phyloP scores from a whole-genome alignment of 2,888 invertebrate species.

The Andrena chrysosceles region DNA sequence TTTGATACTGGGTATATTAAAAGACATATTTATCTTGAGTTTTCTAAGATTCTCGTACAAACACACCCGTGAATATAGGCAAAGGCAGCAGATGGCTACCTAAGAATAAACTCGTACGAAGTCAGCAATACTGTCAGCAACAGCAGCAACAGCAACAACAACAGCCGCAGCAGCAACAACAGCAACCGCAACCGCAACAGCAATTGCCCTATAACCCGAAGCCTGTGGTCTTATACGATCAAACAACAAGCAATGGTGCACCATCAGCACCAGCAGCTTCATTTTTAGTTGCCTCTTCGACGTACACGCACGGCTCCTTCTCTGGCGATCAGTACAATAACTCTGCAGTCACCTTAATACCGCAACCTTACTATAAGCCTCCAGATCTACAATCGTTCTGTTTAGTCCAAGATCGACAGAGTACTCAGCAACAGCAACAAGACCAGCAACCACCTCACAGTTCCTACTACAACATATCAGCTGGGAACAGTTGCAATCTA shows the following conservation, averaged over 20 bases:
- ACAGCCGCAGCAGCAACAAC: constrained; percentile 49
- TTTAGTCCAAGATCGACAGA: constrained; percentile 74
- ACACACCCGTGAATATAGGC: constrained; percentile 52
- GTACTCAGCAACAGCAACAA: constrained; percentile 70
- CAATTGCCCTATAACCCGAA: constrained; percentile 75
- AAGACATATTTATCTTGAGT: constrained; percentile 2
- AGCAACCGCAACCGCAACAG: constrained; percentile 42
- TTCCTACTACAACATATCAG: constrained; percentile 76
- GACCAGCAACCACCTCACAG: constrained; percentile 68
- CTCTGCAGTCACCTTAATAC: constrained; percentile 72
- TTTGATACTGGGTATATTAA: neutral
- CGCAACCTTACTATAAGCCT: constrained; percentile 78
- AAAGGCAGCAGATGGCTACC: constrained; percentile 77
- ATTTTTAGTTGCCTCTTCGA: constrained; percentile 76
- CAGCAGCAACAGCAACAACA: constrained; percentile 71
- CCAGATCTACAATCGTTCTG: constrained; percentile 77
- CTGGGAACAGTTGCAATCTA: constrained; percentile 71
- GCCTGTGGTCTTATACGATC: constrained; percentile 76
- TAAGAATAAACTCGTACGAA: constrained; percentile 74
- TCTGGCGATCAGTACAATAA: constrained; percentile 76
- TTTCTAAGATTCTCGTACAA: constrained; percentile 34
- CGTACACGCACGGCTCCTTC: constrained; percentile 73
- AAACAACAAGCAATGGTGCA: constrained; percentile 63
- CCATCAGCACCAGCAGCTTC: constrained; percentile 70
- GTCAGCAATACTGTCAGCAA: constrained; percentile 71